These are phyloP conservation scores for Hystrix brachyura DNA, from an alignment of 2,113 vertebrate genomes.

Conservation along the genomic window DNA sequence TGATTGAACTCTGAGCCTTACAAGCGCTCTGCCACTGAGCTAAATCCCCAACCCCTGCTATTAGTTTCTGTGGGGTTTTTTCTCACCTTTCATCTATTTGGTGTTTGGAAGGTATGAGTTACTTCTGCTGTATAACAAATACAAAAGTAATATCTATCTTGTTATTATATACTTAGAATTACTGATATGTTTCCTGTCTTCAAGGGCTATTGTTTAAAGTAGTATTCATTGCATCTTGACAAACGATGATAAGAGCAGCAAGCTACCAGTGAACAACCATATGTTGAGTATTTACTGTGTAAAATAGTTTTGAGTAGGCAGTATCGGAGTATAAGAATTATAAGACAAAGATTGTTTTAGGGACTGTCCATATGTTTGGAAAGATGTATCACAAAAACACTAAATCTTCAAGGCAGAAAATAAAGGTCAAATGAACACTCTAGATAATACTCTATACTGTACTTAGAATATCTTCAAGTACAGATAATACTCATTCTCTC, in stretches of 20 bases:
- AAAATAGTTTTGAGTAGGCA: neutral
- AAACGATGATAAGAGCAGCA: neutral
- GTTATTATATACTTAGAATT: neutral
- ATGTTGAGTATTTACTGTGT: neutral
- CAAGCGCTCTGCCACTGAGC: too few relatives aligned
- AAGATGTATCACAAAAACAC: neutral
- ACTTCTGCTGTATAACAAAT: neutral
- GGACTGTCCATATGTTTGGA: neutral
- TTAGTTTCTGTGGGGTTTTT: neutral
- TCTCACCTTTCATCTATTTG: neutral
- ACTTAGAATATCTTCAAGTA: neutral
- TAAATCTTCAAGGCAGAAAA: neutral
- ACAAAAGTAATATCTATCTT: neutral
- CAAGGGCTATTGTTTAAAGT: neutral
- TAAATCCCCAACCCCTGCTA: too few relatives aligned
- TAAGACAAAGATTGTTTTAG: constrained; percentile 29
- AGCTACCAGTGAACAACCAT: neutral
- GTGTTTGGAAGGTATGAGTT: neutral
- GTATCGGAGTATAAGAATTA: neutral
- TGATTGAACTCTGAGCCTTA: too few relatives aligned
- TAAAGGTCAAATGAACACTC: too few relatives aligned
- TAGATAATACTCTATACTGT: neutral
- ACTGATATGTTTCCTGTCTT: constrained; percentile 14
- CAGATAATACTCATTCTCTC: neutral
- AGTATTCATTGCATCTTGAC: neutral